Conservation (phyloP, 2,797 vertebrate genomes). For the Pseudopleuronectes americanus region DNA sequence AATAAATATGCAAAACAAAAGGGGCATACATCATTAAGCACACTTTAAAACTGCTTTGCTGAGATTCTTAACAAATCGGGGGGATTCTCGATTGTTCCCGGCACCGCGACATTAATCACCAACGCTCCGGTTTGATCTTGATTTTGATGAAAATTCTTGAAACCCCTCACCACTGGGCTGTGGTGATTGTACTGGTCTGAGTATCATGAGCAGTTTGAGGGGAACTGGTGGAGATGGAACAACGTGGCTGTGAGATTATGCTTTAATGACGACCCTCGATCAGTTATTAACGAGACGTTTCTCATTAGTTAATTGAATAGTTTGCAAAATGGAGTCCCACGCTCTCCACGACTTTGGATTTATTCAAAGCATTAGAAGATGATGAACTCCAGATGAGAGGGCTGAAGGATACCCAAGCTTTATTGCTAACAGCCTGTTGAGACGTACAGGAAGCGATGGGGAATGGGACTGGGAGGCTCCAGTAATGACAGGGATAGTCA, state of each 20-base stretch:
- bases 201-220: slow-evolving; percentile 59
- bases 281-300: slow-evolving; percentile 71
- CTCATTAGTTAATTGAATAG: slow-evolving; percentile 77
- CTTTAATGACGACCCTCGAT: slow-evolving; percentile 70
- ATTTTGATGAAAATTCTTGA: slow-evolving; percentile 43
- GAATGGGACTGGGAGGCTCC: slow-evolving; percentile 34
- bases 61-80: slow-evolving; percentile 50
- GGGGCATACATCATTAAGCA: slow-evolving; percentile 79
- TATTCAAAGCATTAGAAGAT: slow-evolving; percentile 64
- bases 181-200: slow-evolving; percentile 41
- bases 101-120: slow-evolving; percentile 57
- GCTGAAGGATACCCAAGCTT: slow-evolving; percentile 57
- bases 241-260: slow-evolving; percentile 53
- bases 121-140: slow-evolving; percentile 52
- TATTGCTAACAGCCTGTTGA: slow-evolving; percentile 68
- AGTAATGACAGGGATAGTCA: slow-evolving; percentile 39
- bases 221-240: slow-evolving; percentile 24
- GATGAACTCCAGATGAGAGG: slow-evolving; percentile 64
- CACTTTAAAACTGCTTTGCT: slow-evolving; percentile 66
- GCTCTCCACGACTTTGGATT: slow-evolving; percentile 61
- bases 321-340: slow-evolving; percentile 60
- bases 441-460: slow-evolving; percentile 43
- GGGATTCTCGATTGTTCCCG: slow-evolving; percentile 60
- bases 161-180: slow-evolving; percentile 20
- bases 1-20: slow-evolving; percentile 86